A percentile compares a stretch with the other conserved stretches of the same genome.
phyloP scores from a whole-genome alignment of 2,888 invertebrate genomes.

The Agriopis leucophaearia region DNA sequence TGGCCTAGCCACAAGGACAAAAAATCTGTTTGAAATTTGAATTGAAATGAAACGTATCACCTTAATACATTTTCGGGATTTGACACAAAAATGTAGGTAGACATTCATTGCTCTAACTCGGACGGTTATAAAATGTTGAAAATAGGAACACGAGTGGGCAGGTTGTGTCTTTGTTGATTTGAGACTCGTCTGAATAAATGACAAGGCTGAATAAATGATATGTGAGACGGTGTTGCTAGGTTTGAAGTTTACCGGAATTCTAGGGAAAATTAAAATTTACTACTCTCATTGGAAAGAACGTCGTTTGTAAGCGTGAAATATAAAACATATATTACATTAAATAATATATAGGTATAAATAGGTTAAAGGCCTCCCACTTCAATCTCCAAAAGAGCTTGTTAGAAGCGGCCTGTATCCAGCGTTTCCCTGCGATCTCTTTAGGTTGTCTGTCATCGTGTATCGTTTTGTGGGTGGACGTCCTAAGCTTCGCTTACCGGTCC shows the following conservation, averaged over 20 bases:
- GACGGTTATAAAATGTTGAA: slow-evolving; percentile 23
- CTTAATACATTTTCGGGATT: slow-evolving; percentile 2
- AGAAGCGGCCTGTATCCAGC: too few relatives aligned
- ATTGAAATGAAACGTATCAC: too few relatives aligned
- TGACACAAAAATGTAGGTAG: slow-evolving; percentile 14
- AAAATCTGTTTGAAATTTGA: too few relatives aligned
- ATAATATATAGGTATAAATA: not conserved
- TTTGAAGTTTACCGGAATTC: not conserved
- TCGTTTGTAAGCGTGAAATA: not conserved
- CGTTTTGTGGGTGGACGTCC: too few relatives aligned
- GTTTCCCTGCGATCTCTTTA: too few relatives aligned
- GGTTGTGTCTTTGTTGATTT: slow-evolving; percentile 26
- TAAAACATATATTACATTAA: not conserved
- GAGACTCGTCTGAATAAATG: slow-evolving; percentile 28
- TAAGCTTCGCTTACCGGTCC: too few relatives aligned
- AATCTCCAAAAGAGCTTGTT: too few relatives aligned
- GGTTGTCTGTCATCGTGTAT: too few relatives aligned
- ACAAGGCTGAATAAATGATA: slow-evolving; percentile 36
- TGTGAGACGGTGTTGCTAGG: slow-evolving; percentile 20
- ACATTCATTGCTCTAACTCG: slow-evolving; percentile 2
- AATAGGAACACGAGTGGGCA: slow-evolving; percentile 32
- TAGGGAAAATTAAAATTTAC: not conserved
- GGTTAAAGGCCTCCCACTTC: too few relatives aligned
- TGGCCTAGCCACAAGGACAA: too few relatives aligned
- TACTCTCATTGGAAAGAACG: not conserved